phyloP scores from a whole-genome alignment of 2,888 invertebrate species.

The Stenichneumon culpator region DNA sequence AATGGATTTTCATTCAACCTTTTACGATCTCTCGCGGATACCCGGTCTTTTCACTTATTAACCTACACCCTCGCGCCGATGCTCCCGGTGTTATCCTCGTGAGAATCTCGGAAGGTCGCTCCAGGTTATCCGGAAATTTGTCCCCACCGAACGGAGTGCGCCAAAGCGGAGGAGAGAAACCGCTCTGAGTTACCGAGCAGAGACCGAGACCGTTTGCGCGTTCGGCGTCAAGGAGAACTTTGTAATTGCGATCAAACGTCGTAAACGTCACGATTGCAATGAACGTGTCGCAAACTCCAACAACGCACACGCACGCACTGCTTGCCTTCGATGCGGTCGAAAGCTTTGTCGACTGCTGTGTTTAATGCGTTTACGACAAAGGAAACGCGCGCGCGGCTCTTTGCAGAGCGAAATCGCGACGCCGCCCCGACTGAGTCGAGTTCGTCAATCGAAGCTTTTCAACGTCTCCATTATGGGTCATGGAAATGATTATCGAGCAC shows the following conservation, averaged over 20 bases:
- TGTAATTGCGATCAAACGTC: slow-evolving; percentile 74
- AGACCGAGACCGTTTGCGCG: slow-evolving; percentile 46
- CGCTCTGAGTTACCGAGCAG: not conserved
- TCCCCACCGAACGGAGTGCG: slow-evolving; percentile 9
- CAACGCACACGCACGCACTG: not conserved
- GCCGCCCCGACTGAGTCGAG: not conserved
- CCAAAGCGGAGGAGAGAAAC: slow-evolving; percentile 13
- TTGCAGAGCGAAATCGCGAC: not conserved
- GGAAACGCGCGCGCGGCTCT: not conserved
- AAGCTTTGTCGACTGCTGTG: slow-evolving; percentile 2
- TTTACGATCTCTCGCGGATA: slow-evolving; percentile 71
- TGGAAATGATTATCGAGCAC: not conserved
- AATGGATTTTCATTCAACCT: slow-evolving; percentile 78
- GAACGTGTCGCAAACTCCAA: slow-evolving; percentile 17
- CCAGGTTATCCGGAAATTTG: slow-evolving; percentile 22
- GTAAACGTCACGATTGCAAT: slow-evolving; percentile 71
- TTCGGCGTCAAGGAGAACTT: slow-evolving; percentile 70
- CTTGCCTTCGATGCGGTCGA: not conserved
- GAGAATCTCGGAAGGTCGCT: slow-evolving; percentile 13
- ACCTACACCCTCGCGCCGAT: slow-evolving; percentile 28
- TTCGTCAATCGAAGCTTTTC: not conserved
- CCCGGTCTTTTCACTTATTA: slow-evolving; percentile 43
- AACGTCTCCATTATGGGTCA: not conserved
- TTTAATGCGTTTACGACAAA: slow-evolving; percentile 17
- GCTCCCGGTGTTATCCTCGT: slow-evolving; percentile 33